A percentile compares a stretch with the other conserved stretches of the same genome.
Evolutionary conservation across 1,140 invertebrate species (phyloP).

Genomic region (Drosophila setifemur): DNA sequence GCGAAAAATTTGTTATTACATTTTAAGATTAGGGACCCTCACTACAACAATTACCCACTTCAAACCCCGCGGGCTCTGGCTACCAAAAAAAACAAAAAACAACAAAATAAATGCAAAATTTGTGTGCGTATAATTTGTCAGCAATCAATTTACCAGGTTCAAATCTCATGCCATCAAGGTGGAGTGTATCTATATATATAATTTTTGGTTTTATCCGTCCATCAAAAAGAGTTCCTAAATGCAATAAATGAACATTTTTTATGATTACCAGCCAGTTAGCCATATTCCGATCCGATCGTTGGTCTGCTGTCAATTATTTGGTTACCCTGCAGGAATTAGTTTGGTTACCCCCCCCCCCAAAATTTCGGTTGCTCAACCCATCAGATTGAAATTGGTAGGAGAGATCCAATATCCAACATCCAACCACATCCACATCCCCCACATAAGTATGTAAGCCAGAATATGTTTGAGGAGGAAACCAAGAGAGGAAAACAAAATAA

Average conservation of each 20-base stretch:
- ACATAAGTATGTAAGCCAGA: constrained; percentile 29
- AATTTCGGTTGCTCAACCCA: constrained; percentile 48
- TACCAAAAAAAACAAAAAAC: constrained; percentile 17
- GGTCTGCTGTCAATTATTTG: constrained; percentile 70
- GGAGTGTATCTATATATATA: constrained; percentile 58
- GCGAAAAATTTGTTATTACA: constrained; percentile 42
- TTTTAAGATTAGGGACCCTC: constrained; percentile 36
- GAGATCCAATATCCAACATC: constrained; percentile 1
- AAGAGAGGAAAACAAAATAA: constrained; percentile 53
- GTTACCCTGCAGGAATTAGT: constrained; percentile 21
- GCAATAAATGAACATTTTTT: constrained; percentile 74
- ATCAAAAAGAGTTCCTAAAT: constrained; percentile 79
- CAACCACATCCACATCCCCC: no score
- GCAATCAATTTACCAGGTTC: constrained; percentile 27
- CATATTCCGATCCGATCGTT: constrained; percentile 11
- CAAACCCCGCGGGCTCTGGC: constrained; percentile 26
- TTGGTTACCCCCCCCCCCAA: constrained; percentile 7
- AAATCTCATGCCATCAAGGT: constrained; percentile 26
- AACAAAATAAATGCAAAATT: no score
- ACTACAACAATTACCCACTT: background rate
- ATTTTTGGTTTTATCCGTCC: constrained; percentile 79
- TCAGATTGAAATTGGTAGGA: background rate
- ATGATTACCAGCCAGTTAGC: constrained; percentile 58
- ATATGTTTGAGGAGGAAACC: constrained; percentile 39
- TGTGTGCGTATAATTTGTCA: constrained; percentile 35